Conservation (phyloP, 2,797 vertebrate genomes). For the Fundulus diaphanus region DNA sequence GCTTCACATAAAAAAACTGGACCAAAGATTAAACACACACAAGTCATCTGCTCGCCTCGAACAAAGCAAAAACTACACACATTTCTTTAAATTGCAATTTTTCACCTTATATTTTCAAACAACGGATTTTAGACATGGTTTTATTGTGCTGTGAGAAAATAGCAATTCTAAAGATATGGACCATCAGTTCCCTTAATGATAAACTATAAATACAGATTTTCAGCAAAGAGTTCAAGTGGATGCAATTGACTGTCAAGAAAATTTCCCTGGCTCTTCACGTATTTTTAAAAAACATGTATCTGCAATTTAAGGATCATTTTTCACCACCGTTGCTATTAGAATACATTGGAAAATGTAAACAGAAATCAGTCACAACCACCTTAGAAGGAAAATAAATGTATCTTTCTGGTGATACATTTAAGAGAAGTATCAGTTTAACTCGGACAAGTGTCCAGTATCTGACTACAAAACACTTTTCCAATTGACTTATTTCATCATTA, state of each 20-base stretch:
- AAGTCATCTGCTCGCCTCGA: not conserved
- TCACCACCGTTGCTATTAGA: not conserved
- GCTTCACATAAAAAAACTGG: not conserved
- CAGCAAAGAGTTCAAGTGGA: not conserved
- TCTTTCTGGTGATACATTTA: not conserved
- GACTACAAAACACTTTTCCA: not conserved
- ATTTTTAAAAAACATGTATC: no score
- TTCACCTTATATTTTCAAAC: not conserved
- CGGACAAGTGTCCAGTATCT: not conserved
- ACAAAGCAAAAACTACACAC: not conserved
- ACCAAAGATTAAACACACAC: not conserved
- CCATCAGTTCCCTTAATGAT: not conserved
- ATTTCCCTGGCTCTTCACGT: not conserved
- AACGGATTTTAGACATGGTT: not conserved
- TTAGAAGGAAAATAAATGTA: not conserved
- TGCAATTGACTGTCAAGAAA: not conserved
- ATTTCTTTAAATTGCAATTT: not conserved
- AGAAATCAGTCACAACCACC: not conserved
- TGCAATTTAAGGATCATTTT: not conserved
- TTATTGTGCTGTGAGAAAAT: not conserved
- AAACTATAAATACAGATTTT: not conserved
- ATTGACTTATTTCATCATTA: not conserved
- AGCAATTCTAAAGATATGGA: no score
- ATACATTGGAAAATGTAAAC: not conserved
- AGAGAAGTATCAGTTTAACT: not conserved